Base-by-base conservation (phyloP, 2,113 vertebrate genomes). In the Prinia subflava region DNA sequence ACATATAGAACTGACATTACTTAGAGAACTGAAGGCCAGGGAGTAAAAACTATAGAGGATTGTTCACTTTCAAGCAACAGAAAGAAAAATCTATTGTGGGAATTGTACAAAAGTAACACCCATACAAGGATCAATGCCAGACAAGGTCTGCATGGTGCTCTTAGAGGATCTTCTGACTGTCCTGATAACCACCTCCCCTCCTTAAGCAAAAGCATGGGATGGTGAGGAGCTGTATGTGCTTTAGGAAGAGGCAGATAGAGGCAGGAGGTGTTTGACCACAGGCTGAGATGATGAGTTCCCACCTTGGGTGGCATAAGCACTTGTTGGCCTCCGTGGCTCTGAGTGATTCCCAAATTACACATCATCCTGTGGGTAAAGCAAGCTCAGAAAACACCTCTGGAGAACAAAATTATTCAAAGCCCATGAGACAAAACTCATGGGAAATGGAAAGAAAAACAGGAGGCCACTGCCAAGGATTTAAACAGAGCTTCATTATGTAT, bases 381-480 rank as follows among this genome's bases (percentile, higher is more conserved):
- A 89, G 64, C 62, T 71, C 44, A 68, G 77, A 69, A 76, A 82
- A 87, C 70, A 91, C 41, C 35, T 91, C 13, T 56, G 62, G 65
- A 73, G 49, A 80, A 94, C 7, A 20, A 44, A 84, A 65, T 2
- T 3, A 28, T 81, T 63, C 55, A 63, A 90, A 15, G 8, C 39
- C 28, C 64, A 70, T 23, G 33, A 80, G 42, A 22, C 1, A 2
- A 92, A 93, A 63, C 47, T 86, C 83, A 16, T 7, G 70, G 35
- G 71, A 90, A 93, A 83, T 31, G 4, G 35, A 77, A 85, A 64
- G 78, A 82, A 91, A 86, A 77, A 56, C 4, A 63, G 67, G 55
- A 85, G 28, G 35, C 39, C 47, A 18, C 56, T 89, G 89, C 80
- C 90, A 94, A 81, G 76, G 68, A 77, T 47, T 92, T 92, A 52